Evolutionary conservation across 1,140 invertebrate genomes (phyloP).

Genomic region (Drosophila nebulosa): DNA sequence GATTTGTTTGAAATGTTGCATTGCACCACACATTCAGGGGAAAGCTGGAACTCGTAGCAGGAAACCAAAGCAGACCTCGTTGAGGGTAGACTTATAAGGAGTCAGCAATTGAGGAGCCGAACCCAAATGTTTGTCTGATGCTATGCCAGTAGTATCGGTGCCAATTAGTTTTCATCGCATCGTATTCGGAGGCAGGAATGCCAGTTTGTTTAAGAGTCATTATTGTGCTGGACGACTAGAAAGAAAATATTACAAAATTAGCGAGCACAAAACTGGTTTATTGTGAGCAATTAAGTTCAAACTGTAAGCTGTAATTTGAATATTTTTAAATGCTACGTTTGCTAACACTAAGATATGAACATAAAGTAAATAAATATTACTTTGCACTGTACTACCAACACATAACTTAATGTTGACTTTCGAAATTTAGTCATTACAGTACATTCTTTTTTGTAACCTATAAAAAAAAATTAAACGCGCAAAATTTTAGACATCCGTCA

Average conservation of each 20-base stretch:
- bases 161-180: conserved; percentile 94
- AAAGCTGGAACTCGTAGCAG: conserved; percentile 22
- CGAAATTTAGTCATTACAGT: no score
- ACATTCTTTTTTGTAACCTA: no score
- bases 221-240: conserved; percentile 89
- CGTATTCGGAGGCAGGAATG: conserved; percentile 89
- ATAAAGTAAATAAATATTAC: no score
- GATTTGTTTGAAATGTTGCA: neutral
- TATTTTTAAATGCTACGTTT: neutral
- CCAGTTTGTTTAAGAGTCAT: conserved; percentile 90
- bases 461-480: no score
- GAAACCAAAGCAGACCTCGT: conserved; percentile 10
- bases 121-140: conserved; percentile 96
- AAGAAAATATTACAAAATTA: conserved; percentile 4
- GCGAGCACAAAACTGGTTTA: neutral
- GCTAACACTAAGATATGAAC: neutral
- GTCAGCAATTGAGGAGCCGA: conserved; percentile 85
- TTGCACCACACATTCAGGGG: neutral
- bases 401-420: no score
- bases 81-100: conserved; percentile 50
- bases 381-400: no score
- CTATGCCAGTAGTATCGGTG: conserved; percentile 95
- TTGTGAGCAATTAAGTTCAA: no score
- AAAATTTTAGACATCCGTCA: no score
- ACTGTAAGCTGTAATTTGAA: no score